Conservation (phyloP, 2,797 vertebrate species). For the Mormyrus proboscirostris region DNA sequence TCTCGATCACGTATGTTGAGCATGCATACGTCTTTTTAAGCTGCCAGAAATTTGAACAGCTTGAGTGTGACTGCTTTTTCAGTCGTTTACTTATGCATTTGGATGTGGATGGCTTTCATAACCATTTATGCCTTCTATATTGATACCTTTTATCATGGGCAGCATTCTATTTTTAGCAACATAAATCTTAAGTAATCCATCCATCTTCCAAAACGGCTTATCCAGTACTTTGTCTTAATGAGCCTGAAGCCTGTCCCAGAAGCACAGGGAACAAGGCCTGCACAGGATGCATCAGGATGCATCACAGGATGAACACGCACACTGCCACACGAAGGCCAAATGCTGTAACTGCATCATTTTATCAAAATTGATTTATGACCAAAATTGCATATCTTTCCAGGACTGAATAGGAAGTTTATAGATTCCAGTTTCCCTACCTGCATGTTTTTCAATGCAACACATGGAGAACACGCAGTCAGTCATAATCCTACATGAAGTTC, state of each 20-base stretch:
- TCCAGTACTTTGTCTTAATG: not conserved
- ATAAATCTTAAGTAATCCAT: not conserved
- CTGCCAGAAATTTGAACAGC: not conserved
- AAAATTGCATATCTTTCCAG: not conserved
- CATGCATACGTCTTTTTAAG: not conserved
- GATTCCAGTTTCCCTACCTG: not conserved
- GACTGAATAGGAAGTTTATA: not conserved
- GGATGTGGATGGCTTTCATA: not conserved
- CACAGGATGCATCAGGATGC: not conserved
- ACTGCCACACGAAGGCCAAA: not conserved
- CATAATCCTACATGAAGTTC: not conserved
- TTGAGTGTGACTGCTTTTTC: not conserved
- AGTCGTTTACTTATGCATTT: not conserved
- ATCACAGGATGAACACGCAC: not conserved
- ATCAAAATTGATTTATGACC: not conserved
- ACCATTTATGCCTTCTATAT: not conserved
- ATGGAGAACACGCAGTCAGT: not conserved
- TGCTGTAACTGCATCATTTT: not conserved
- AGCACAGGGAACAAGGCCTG: not conserved
- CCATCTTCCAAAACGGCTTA: not conserved
- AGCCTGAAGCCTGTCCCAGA: not conserved
- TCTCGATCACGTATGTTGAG: constrained; percentile 76
- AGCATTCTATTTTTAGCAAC: not conserved
- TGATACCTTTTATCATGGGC: not conserved
- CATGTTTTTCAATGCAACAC: not conserved